Base-by-base conservation (phyloP, 2,888 invertebrate species). In the Leptinotarsa tumamoca region DNA sequence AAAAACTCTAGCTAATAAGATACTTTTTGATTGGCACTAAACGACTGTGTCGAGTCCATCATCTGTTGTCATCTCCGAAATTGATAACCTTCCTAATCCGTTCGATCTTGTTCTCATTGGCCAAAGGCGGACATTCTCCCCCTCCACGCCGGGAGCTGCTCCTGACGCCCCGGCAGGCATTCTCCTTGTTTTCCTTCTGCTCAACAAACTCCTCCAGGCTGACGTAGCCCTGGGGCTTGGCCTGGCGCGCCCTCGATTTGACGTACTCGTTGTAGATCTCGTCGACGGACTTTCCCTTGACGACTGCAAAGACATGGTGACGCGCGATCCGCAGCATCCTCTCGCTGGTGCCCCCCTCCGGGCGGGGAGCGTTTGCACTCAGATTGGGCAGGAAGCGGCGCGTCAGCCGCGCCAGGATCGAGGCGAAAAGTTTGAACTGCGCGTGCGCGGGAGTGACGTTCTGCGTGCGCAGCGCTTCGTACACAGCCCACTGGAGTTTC, bases 401-500 rank as follows among this genome's bases (percentile, higher is more conserved):
- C 0, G 94, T 93, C 51, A 94, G 91, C 4, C 93, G 90, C 3
- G 94, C 94, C 73, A 95, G 88, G 2, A 90, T 89, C 0, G 93
- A 90, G 4, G 94, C 95, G 85, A 92, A 93, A 78, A 92, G 90
- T 73, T 94, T 93, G 88, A 95, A 95, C 61, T 92, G 91, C 0
- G 92, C 90, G 82, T 95, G 94, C 0, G 90, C 90, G 89, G 92
- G 91, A 0, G 91, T 91, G 84, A 95, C 92, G 58, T 94, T 94
- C 86, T 93, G 93, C 43, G 90, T 90, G 63, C 94, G 91, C 21
- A 95, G 88, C 0, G 95, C 94, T 84, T 94, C 93, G 3, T 95
- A 93, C 4, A 95, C 94, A 0, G 95, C 95, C 95, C 95, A 95
- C 21, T 95, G 88, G 43, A 95, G 89, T 90, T 95, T 95, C 94